Percentiles rank a stretch among this genome's conserved stretches.
These are phyloP conservation scores for Colostygia pectinataria DNA, from an alignment of 2,888 invertebrate species.

Conservation along the genomic window DNA sequence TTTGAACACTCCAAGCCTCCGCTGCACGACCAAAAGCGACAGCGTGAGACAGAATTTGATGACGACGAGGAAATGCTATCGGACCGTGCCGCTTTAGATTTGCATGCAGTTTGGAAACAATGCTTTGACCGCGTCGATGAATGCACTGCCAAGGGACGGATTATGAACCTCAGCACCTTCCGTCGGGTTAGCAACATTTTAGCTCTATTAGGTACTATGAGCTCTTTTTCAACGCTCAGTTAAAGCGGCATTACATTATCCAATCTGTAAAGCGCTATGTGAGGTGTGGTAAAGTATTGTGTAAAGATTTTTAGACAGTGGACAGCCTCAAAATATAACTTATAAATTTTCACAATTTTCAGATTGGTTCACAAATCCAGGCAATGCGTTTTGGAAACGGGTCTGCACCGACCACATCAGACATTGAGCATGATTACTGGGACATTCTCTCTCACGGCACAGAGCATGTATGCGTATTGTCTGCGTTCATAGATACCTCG, in stretches of 20 bases:
- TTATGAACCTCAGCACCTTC: conserved; percentile 51
- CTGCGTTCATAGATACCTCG: conserved; percentile 94
- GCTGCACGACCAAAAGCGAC: conserved; percentile 47
- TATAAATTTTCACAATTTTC: neutral
- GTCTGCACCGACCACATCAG: neutral
- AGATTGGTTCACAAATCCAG: conserved; percentile 46
- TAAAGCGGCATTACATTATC: too few relatives aligned
- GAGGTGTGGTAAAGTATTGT: too few relatives aligned
- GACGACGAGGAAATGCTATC: conserved; percentile 72
- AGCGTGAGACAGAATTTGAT: conserved; percentile 53
- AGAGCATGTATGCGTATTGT: conserved; percentile 93
- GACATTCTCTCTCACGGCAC: conserved; percentile 88
- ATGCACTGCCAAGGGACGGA: conserved; percentile 84
- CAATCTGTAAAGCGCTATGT: too few relatives aligned
- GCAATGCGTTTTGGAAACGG: conserved; percentile 35
- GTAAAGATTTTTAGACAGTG: too few relatives aligned
- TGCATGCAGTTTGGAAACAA: conserved; percentile 38
- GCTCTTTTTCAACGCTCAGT: too few relatives aligned
- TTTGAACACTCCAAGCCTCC: conserved; percentile 58
- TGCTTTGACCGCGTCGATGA: conserved; percentile 80
- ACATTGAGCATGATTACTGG: conserved; percentile 92
- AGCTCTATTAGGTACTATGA: too few relatives aligned
- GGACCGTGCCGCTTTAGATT: conserved; percentile 63
- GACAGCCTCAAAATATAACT: too few relatives aligned
- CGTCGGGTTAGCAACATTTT: conserved; percentile 47